A percentile compares a stretch with the other conserved stretches of the same genome.
Evolutionary conservation across 2,888 invertebrate species (phyloP).

Genomic region (Rhagonycha fulva): DNA sequence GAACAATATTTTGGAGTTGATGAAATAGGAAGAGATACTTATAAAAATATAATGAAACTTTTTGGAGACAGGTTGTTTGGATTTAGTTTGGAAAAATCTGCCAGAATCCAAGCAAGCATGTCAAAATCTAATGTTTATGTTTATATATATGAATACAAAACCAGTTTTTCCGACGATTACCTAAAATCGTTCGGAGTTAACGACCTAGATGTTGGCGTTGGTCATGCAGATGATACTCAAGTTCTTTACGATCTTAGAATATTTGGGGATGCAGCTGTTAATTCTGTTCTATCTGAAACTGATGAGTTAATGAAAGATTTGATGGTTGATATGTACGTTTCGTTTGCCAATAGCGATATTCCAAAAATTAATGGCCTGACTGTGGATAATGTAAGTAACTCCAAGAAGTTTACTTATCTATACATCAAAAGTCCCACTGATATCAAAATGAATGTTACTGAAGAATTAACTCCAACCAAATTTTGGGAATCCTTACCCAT

Average conservation of each 20-base stretch:
- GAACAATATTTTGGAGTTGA: no score
- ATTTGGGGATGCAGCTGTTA: no score
- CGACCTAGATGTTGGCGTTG: background rate
- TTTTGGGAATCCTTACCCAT: conserved; percentile 5
- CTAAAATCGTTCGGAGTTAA: background rate
- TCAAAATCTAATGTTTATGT: background rate
- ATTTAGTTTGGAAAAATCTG: background rate
- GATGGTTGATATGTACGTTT: no score
- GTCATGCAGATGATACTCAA: background rate
- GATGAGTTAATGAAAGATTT: no score
- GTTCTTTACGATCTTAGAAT: no score
- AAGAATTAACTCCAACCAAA: conserved; percentile 5
- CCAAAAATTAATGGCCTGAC: no score
- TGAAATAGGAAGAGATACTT: no score
- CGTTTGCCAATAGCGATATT: no score
- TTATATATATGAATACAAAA: conserved; percentile 1
- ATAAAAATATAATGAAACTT: no score
- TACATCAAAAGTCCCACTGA: background rate
- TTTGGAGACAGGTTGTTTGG: background rate
- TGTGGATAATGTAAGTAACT: no score
- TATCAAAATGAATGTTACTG: background rate
- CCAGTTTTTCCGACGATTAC: background rate
- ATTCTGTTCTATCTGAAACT: no score
- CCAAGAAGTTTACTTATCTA: no score
- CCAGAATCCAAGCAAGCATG: background rate